Base-by-base conservation (phyloP, 2,888 invertebrate genomes). In the Escarpia spicata region DNA sequence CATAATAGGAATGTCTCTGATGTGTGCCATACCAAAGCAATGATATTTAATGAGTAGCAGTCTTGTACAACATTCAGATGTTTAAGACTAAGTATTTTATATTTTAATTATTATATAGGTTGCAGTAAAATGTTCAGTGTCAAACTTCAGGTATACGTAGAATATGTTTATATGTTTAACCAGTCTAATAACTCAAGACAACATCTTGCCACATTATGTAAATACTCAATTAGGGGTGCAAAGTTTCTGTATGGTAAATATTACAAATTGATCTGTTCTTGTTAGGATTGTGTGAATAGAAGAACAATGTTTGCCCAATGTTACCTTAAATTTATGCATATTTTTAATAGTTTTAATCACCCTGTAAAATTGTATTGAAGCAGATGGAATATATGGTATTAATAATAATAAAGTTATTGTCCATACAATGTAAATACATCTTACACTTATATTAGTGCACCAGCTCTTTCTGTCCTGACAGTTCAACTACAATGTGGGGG, bases 401-500 rank as follows among this genome's bases (percentile, higher is more conserved):
- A 52, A 52, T 52, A 52, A 15, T 37, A 37, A 0, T 52, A 52
- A 52, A 15, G 15, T 52, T 52, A 12, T n/a, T 75, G 19, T 75
- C 19, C 75, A 75, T 75, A 52, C 2, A 52, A 52, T 52, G 10
- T 9, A 45, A 45, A 45, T 52, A 9, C 9, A 52, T 52, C 10
- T 45, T 52, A 52, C 52, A 15, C 52, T 52, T 52, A 52, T 52
- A 2, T 52, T 52, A 52, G 15, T 52, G 52, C 52, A 26, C 19
- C 75, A 75, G 37, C 37, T 37, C 26, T 75, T 75, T 19, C 2
- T 19, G 6, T 75, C 6, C n/a, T 26, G 75, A 91, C 91, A 91
- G 91, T 44, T 91, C 43, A 44, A 91, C 91, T 91, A 43, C 26
- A 44, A 91, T 6, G 43, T 91, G 12, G 91, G 91, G 31, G 91